Base-by-base conservation (phyloP, 2,888 invertebrate species). In the Caenorhabditis uteleia region DNA sequence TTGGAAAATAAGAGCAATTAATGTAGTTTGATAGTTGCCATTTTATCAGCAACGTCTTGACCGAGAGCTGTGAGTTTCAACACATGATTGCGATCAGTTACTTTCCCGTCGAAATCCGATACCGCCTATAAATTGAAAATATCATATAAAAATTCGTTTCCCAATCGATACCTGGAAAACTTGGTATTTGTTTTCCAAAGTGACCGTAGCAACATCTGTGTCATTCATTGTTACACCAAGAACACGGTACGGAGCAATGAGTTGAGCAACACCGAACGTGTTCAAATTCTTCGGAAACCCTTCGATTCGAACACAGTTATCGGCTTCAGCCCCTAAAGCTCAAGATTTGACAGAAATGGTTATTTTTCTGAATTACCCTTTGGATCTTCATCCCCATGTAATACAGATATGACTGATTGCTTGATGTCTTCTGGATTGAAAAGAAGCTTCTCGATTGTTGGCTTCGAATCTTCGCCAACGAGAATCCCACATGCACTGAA, bases 131-230 rank as follows among this genome's bases (percentile, higher is more conserved):
- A 48, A 33, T 29, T n/a, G 5, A 8, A 23, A 21, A 21, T 29
- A 45, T 8, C 2, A n/a, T n/a, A n/a, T n/a, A n/a, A n/a, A n/a
- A n/a, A n/a, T 46, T 12, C 14, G 4, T 31, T 33, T 3, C 6
- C 14, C 10, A 21, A 48, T 23, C 38, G 5, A 25, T 14, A 50
- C 65, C 46, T 71, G 71, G 33, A 39, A 60, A 14, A 65, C 71
- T 36, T 71, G 71, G 44, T 64, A 75, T 44, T 70, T 72, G 56
- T 75, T 75, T 29, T 62, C 68, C 23, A 75, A 51, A 3, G 62
- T 54, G 25, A 75, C 75, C 18, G 53, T 27, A 1, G 75, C 70
- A 4, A 56, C 55, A 8, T 59, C 56, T 6, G 62, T 42, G 16
- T 46, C 42, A 10, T 21, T 47, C 10, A 60, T 16, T 0, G 55